Evolutionary conservation across 2,113 vertebrate genomes (phyloP).

Genomic region (Cacatua alba): DNA sequence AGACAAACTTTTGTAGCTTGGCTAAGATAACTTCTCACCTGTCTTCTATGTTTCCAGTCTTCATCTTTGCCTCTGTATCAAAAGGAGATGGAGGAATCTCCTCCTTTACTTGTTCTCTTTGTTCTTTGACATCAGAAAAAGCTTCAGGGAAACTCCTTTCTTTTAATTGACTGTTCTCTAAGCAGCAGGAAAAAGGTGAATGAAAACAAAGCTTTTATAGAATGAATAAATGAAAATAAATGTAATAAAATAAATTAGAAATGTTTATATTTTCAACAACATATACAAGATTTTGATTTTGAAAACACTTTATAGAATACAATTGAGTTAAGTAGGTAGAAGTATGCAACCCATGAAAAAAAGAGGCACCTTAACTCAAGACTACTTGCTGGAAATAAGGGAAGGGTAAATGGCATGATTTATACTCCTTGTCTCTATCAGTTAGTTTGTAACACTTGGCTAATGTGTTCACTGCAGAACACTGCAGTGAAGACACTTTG

Average conservation of each 20-base stretch:
- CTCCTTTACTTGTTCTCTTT: background rate
- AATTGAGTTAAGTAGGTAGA: background rate
- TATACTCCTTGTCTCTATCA: background rate
- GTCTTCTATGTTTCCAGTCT: slow-evolving; percentile 28
- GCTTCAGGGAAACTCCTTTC: background rate
- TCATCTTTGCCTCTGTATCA: background rate
- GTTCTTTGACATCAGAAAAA: slow-evolving; percentile 48
- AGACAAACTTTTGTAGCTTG: background rate
- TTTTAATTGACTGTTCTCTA: background rate
- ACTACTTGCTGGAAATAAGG: background rate
- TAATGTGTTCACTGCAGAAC: background rate
- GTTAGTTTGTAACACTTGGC: background rate
- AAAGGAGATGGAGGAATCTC: slow-evolving; percentile 9
- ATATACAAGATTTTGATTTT: background rate
- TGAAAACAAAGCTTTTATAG: background rate
- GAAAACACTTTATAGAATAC: background rate
- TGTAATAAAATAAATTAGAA: background rate
- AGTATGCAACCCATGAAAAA: background rate
- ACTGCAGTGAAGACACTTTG: background rate
- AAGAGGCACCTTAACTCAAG: background rate
- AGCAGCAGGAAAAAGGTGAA: background rate
- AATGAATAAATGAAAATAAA: background rate
- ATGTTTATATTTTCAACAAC: background rate
- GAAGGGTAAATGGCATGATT: background rate
- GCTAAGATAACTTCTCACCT: slow-evolving; percentile 31